Conservation (phyloP, 2,888 invertebrate genomes). For the Nemapogon koenigi region DNA sequence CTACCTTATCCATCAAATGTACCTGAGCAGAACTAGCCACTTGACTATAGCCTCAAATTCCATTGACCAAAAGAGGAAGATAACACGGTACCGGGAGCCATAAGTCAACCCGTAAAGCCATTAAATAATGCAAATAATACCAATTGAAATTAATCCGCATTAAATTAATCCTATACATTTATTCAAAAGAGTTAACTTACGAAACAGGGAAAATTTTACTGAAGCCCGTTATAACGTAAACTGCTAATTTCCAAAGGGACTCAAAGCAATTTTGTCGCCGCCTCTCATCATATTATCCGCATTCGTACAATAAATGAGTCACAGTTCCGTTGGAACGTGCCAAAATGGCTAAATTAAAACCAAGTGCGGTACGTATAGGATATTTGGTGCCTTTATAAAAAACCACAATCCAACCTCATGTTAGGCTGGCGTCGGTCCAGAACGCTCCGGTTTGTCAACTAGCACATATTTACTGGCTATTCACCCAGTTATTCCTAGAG, state of each 20-base stretch:
- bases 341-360: slow-evolving; percentile 59
- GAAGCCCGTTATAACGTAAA: too few species aligned
- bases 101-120: too few species aligned
- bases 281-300: slow-evolving; percentile 42
- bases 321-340: slow-evolving; percentile 45
- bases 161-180: too few species aligned
- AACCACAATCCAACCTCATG: slow-evolving; percentile 25
- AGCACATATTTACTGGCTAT: slow-evolving; percentile 21
- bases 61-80: too few species aligned
- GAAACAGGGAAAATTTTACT: too few species aligned
- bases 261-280: slow-evolving; percentile 22
- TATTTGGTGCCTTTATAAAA: slow-evolving; percentile 41
- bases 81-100: too few species aligned
- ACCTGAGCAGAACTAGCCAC: too few species aligned
- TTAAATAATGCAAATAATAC: too few species aligned
- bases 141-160: too few species aligned
- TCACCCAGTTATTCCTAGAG: slow-evolving; percentile 22
- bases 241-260: slow-evolving; percentile 9
- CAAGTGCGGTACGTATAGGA: slow-evolving; percentile 33
- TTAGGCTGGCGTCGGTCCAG: slow-evolving; percentile 35
- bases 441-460: slow-evolving; percentile 29
- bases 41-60: too few species aligned
- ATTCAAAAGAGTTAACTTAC: too few species aligned
- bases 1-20: too few species aligned
- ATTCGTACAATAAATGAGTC: slow-evolving; percentile 47